phyloP scores from a whole-genome alignment of 2,113 vertebrate genomes.

The Urocynchramus pylzowi region DNA sequence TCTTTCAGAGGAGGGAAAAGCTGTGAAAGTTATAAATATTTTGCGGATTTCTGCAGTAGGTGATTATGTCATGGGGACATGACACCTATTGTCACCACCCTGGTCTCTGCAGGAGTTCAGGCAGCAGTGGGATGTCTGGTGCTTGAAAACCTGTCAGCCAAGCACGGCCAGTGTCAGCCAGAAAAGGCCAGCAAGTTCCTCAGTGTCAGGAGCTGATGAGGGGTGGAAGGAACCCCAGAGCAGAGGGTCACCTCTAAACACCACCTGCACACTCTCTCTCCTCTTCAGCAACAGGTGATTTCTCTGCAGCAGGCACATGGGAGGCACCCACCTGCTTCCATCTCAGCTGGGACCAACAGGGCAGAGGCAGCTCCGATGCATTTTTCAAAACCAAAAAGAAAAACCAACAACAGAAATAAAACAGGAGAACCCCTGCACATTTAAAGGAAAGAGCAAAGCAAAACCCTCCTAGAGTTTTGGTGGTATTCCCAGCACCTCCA shows the following conservation, averaged over 20 bases:
- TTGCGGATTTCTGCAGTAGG: background rate
- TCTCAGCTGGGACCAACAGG: background rate
- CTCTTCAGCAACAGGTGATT: background rate
- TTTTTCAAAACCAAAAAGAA: background rate
- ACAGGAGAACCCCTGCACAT: fast-evolving
- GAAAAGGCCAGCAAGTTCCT: background rate
- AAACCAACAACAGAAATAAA: background rate
- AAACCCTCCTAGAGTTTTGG: background rate
- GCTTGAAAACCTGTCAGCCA: background rate
- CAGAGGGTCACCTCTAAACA: background rate
- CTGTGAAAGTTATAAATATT: background rate
- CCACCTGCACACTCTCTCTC: no score
- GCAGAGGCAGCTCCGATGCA: background rate
- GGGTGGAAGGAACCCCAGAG: background rate
- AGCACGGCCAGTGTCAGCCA: fast-evolving
- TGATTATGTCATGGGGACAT: background rate
- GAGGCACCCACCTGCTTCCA: background rate
- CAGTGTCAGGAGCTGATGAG: background rate
- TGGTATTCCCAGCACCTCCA: background rate
- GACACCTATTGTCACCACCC: background rate
- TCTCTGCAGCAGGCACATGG: background rate
- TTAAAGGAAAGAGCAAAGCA: background rate
- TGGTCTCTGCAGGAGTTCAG: background rate
- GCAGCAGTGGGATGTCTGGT: background rate
- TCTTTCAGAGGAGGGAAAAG: background rate